Conservation (phyloP, 2,888 invertebrate genomes). For the Caenorhabditis sp. region DNA sequence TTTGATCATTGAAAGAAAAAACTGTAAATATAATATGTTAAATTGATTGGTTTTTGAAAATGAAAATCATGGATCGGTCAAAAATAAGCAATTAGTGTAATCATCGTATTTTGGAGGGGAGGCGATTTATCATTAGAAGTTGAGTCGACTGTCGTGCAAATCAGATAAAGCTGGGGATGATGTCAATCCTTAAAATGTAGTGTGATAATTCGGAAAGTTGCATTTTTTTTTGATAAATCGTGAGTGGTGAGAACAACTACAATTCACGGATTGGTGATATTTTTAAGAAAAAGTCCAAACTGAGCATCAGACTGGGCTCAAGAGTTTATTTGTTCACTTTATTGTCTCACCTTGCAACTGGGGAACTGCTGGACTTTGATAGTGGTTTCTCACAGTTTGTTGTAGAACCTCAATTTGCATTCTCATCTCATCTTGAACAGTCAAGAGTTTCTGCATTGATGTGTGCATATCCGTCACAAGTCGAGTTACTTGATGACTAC, state of each 20-base stretch:
- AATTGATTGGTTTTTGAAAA: too few relatives aligned
- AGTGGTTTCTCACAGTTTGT: conserved; percentile 68
- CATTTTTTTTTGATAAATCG: conserved; percentile 2
- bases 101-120: background rate
- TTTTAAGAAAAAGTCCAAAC: too few relatives aligned
- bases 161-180: conserved; percentile 26
- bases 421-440: conserved; percentile 68
- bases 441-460: conserved; percentile 66
- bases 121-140: background rate
- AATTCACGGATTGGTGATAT: too few relatives aligned
- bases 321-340: too few relatives aligned
- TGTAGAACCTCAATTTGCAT: conserved; percentile 70
- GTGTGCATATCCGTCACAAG: conserved; percentile 69
- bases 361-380: conserved; percentile 33
- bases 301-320: too few relatives aligned
- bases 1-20: too few relatives aligned
- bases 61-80: too few relatives aligned
- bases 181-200: conserved; percentile 22
- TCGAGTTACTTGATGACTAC: conserved; percentile 66
- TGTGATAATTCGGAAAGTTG: too few relatives aligned
- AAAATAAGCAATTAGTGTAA: background rate
- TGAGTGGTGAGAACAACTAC: too few relatives aligned
- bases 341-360: conserved; percentile 32
- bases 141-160: conserved; percentile 17
- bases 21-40: too few relatives aligned